Conservation (phyloP, 2,888 invertebrate genomes). For the Drosophila fulvimacula region DNA sequence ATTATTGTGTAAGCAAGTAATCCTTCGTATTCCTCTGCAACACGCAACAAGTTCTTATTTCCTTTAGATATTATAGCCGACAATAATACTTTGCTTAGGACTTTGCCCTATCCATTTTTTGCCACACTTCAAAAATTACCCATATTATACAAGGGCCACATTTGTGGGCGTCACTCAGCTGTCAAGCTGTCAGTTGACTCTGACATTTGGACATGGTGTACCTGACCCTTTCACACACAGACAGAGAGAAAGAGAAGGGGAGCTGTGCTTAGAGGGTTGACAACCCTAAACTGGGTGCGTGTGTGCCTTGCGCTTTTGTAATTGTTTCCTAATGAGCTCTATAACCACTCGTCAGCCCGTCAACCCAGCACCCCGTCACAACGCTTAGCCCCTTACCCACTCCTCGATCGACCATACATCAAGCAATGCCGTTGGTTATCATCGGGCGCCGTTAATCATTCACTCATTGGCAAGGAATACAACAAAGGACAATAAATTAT, state of each 20-base stretch:
- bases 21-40: not conserved
- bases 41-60: conserved; percentile 19
- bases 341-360: conserved; percentile 22
- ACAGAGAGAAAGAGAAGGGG: not conserved
- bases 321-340: conserved; percentile 74
- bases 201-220: conserved; percentile 68
- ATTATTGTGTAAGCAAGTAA: too few relatives aligned
- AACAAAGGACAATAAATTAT: conserved; percentile 68
- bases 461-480: conserved; percentile 63
- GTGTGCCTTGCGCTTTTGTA: conserved; percentile 45
- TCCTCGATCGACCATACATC: conserved; percentile 25
- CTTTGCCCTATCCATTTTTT: conserved; percentile 7
- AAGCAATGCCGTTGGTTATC: conserved; percentile 60
- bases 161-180: conserved; percentile 70
- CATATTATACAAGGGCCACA: conserved; percentile 66
- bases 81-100: not conserved
- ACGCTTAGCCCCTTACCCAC: not conserved
- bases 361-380: not conserved
- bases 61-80: not conserved
- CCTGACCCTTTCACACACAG: conserved; percentile 67
- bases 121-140: conserved; percentile 58
- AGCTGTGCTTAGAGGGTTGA: conserved; percentile 42
- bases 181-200: conserved; percentile 66
- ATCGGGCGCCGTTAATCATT: conserved; percentile 69
- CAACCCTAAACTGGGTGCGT: conserved; percentile 61